phyloP scores from a whole-genome alignment of 2,888 invertebrate species.

The Torymus auratus region DNA sequence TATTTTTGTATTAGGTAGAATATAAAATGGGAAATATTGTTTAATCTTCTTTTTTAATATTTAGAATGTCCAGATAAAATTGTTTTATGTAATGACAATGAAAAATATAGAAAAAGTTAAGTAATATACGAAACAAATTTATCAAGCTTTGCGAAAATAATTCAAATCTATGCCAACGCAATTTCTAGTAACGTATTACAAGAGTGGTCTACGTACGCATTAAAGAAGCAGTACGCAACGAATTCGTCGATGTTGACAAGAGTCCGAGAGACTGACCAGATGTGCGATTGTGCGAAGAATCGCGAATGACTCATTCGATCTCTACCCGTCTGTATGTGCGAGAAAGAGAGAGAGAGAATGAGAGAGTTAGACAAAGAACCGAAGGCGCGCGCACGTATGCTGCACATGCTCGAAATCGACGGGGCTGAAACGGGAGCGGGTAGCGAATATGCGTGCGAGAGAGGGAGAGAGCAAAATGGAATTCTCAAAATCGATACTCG shows the following conservation, averaged over 20 bases:
- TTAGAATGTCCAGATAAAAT: too few species aligned
- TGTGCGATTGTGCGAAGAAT: constrained; percentile 69
- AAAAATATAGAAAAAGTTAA: too few species aligned
- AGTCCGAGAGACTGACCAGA: constrained; percentile 67
- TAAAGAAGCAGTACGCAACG: constrained; percentile 18
- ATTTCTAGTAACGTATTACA: too few species aligned
- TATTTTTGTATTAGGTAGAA: too few species aligned
- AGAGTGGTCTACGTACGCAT: neutral
- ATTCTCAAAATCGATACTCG: constrained; percentile 26
- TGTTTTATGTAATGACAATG: too few species aligned
- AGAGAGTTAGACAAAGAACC: constrained; percentile 18
- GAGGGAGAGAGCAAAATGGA: neutral
- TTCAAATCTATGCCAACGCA: too few species aligned
- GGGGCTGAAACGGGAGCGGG: constrained; percentile 5
- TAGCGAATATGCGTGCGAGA: neutral
- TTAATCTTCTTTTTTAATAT: too few species aligned
- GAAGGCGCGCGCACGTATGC: constrained; percentile 10
- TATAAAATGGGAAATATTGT: too few species aligned
- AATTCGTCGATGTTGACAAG: constrained; percentile 57
- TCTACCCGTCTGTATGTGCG: neutral
- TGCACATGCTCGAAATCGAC: constrained; percentile 15
- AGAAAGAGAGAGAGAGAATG: too few species aligned
- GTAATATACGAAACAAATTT: too few species aligned
- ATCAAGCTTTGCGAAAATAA: too few species aligned
- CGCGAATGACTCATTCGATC: constrained; percentile 68